A percentile compares a stretch with the other conserved stretches of the same genome.
These are phyloP conservation scores for Chroicocephalus ridibundus DNA, from an alignment of 2,113 vertebrate species.

Conservation along the genomic window DNA sequence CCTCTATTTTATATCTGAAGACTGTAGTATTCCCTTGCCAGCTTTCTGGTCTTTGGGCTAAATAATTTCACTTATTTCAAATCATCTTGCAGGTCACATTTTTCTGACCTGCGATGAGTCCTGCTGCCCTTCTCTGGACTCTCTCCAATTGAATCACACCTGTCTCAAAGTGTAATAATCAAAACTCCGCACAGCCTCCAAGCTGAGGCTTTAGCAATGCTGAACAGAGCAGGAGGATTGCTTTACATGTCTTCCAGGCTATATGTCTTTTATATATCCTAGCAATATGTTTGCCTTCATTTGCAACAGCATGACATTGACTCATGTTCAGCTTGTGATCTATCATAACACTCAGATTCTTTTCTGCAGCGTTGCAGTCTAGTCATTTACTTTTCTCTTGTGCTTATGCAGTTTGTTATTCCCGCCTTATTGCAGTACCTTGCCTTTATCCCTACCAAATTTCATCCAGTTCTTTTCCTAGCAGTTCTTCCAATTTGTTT, in stretches of 20 bases:
- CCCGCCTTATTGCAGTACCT: background rate
- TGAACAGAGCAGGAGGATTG: background rate
- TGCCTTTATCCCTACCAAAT: background rate
- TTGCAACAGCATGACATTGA: constrained; percentile 28
- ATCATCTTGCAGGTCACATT: background rate
- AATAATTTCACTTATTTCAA: background rate
- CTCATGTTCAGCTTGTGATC: constrained; percentile 27
- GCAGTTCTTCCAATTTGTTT: background rate
- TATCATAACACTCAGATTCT: background rate
- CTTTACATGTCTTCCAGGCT: background rate
- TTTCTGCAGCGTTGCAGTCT: background rate
- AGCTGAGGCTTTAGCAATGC: background rate
- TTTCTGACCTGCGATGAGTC: background rate
- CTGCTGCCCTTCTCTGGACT: background rate
- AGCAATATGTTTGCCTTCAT: constrained; percentile 1
- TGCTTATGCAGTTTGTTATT: background rate
- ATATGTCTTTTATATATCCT: background rate
- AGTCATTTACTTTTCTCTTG: background rate
- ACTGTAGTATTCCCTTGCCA: background rate
- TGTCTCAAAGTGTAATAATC: background rate
- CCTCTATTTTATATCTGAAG: background rate
- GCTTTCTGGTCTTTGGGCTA: background rate
- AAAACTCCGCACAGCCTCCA: background rate
- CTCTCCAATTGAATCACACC: background rate
- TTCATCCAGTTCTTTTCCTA: background rate